Conservation (phyloP, 2,113 vertebrate genomes). For the Sitta europaea region DNA sequence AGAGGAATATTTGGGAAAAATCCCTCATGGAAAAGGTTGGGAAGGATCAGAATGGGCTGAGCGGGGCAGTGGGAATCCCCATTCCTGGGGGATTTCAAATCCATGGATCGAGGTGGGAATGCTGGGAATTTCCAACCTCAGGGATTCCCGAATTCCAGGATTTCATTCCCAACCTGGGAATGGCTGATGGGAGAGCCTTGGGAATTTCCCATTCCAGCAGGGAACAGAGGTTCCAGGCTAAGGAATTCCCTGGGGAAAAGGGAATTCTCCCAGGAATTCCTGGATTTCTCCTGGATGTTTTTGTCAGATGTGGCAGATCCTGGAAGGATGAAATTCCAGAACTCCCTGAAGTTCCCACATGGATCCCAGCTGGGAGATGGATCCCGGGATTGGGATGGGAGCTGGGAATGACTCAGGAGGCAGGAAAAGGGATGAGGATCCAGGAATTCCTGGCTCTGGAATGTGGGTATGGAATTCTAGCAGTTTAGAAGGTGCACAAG, state of each 20-base stretch:
- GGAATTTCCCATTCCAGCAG: background rate
- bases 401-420: background rate
- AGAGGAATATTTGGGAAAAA: background rate
- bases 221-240: background rate
- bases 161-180: accelerated
- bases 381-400: background rate
- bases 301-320: background rate
- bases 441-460: background rate
- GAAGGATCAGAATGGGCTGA: background rate
- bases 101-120: background rate
- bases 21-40: background rate
- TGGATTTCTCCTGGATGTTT: background rate
- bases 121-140: background rate
- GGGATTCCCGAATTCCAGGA: background rate
- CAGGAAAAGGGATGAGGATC: background rate
- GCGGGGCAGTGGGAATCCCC: background rate
- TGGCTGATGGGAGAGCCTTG: accelerated
- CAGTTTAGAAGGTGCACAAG: too few relatives aligned
- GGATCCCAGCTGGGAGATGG: background rate
- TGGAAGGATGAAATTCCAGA: background rate
- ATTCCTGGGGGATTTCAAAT: background rate
- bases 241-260: background rate
- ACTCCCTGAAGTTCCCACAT: background rate
- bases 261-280: background rate
- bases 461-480: background rate